Evolutionary conservation across 2,113 vertebrate genomes (phyloP).

Genomic region (Turnix velox): DNA sequence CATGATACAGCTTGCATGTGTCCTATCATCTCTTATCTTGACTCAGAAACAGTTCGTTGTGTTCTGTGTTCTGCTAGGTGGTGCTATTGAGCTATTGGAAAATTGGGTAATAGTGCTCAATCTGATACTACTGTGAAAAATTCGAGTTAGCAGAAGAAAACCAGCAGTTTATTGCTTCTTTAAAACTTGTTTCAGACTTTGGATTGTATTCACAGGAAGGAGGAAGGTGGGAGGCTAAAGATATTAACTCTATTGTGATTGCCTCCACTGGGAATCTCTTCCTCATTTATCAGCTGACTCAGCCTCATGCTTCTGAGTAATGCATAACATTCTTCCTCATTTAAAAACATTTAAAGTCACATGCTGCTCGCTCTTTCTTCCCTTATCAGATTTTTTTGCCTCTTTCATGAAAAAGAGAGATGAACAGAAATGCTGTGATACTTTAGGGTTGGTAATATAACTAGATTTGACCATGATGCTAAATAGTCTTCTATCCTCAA

Average conservation of each 20-base stretch:
- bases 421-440: background rate
- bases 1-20: background rate
- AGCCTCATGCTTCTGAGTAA: conserved; percentile 35
- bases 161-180: background rate
- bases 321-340: conserved; percentile 19
- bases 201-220: background rate
- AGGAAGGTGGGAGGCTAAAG: background rate
- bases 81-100: conserved; percentile 44
- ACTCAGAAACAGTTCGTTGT: background rate
- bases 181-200: background rate
- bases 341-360: conserved; percentile 4
- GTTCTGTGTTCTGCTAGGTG: conserved; percentile 6
- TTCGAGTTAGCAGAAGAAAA: background rate
- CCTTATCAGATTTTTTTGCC: background rate
- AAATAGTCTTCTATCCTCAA: background rate
- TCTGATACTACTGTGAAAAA: background rate
- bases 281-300: conserved; percentile 39
- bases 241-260: background rate
- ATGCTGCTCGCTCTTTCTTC: background rate
- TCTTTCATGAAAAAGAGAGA: background rate
- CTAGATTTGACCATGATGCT: background rate
- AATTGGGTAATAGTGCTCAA: background rate
- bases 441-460: background rate
- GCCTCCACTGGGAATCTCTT: conserved; percentile 16
- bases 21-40: rapidly evolving